These are phyloP conservation scores for Papilio polyxenes DNA, from an alignment of 1,140 invertebrate genomes.

Conservation along the genomic window DNA sequence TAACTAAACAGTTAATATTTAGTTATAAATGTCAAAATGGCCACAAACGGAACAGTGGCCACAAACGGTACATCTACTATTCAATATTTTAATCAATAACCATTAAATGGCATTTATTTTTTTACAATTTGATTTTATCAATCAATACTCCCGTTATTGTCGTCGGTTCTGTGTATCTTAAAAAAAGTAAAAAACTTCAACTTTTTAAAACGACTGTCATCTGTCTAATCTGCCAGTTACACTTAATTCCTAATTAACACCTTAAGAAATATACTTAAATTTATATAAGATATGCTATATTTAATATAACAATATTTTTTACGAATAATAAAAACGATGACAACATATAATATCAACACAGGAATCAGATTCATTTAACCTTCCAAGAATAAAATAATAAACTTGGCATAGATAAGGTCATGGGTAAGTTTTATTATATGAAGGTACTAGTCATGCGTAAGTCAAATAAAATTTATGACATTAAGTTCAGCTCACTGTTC, in stretches of 20 bases:
- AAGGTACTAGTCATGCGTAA: no score
- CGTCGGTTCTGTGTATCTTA: conserved; percentile 43
- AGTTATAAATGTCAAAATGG: no score
- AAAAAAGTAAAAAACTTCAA: not conserved
- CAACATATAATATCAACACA: not conserved
- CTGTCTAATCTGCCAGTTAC: not conserved
- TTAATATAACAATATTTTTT: not conserved
- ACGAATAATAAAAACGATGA: not conserved
- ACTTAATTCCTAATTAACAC: not conserved
- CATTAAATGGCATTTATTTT: conserved; percentile 44
- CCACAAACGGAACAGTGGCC: no score
- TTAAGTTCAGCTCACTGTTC: no score
- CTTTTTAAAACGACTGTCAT: conserved; percentile 7
- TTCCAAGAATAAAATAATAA: not conserved
- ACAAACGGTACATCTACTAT: not conserved
- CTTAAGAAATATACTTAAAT: not conserved
- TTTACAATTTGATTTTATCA: conserved; percentile 24
- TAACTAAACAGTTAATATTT: no score
- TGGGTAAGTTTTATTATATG: no score
- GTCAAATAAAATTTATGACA: no score
- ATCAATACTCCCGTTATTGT: conserved; percentile 51
- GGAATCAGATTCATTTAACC: not conserved
- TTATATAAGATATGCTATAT: not conserved
- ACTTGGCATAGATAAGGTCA: not conserved
- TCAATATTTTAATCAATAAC: conserved; percentile 25